Percentiles rank a stretch among this genome's conserved stretches.
Evolutionary conservation across 2,888 invertebrate species (phyloP).

Genomic region (Noctua fimbriata): DNA sequence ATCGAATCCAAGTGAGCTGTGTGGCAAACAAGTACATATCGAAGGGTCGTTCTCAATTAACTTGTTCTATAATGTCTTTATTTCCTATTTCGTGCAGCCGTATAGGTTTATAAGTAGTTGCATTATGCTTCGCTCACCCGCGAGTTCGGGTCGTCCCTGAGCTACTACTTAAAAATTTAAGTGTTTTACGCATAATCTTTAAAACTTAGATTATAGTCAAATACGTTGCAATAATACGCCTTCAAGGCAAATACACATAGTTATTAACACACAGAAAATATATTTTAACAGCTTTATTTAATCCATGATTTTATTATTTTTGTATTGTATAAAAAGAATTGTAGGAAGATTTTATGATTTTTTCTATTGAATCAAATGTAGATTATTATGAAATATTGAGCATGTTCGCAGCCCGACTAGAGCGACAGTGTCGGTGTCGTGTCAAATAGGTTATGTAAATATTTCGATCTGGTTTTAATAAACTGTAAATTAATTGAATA

Average conservation of each 20-base stretch:
- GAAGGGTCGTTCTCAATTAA: conserved; percentile 57
- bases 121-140: conserved; percentile 45
- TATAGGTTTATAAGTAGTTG: conserved; percentile 45
- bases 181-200: conserved; percentile 81
- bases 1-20: conserved; percentile 42
- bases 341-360: conserved; percentile 74
- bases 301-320: conserved; percentile 83
- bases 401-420: conserved; percentile 67
- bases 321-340: conserved; percentile 80
- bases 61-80: conserved; percentile 44
- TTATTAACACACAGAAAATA: conserved; percentile 72
- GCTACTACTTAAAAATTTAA: conserved; percentile 71
- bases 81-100: conserved; percentile 61
- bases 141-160: conserved; percentile 37
- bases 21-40: conserved; percentile 65
- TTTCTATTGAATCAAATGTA: conserved; percentile 78
- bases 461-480: conserved; percentile 84
- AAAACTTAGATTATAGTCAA: conserved; percentile 80
- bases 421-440: conserved; percentile 68
- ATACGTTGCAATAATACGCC: conserved; percentile 87
- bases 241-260: conserved; percentile 78
- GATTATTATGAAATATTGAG: conserved; percentile 70
- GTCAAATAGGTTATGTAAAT: conserved; percentile 81
- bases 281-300: conserved; percentile 80
- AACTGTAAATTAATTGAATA: conserved; percentile 80